Percentiles rank a stretch among this genome's conserved stretches.
Conservation (phyloP, 2,888 invertebrate genomes). For the Ephialtes manifestator region DNA sequence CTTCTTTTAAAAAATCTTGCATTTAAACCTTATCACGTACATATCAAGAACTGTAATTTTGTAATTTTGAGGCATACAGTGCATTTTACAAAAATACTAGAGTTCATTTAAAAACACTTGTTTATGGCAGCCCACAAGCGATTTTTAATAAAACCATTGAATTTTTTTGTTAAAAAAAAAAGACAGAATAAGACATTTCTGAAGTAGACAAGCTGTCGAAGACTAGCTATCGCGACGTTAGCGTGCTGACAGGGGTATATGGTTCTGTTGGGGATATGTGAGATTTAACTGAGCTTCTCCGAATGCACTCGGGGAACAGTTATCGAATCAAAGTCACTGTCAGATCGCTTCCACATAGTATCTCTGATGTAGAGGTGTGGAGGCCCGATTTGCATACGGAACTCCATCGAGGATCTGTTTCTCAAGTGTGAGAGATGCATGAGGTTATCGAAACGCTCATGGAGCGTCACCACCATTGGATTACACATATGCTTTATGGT, state of each 20-base stretch:
- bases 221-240: slow-evolving; percentile 25
- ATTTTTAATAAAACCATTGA: no score
- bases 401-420: slow-evolving; percentile 39
- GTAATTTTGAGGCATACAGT: no score
- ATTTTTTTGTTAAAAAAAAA: no score
- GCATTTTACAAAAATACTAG: no score
- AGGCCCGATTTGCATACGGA: slow-evolving; percentile 52
- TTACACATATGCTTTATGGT: slow-evolving; percentile 2
- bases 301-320: slow-evolving; percentile 52
- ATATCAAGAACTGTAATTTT: no score
- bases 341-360: slow-evolving; percentile 47
- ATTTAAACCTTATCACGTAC: no score
- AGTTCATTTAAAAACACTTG: no score
- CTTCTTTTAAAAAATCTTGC: no score
- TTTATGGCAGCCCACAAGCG: no score
- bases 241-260: background rate
- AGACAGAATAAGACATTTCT: no score
- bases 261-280: slow-evolving; percentile 4
- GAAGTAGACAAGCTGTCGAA: slow-evolving; percentile 5
- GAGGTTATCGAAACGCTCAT: background rate
- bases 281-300: slow-evolving; percentile 25
- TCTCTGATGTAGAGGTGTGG: slow-evolving; percentile 7
- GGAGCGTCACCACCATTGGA: background rate
- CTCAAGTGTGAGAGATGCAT: background rate
- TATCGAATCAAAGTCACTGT: slow-evolving; percentile 72